Conservation (phyloP, 2,797 vertebrate genomes). For the Periophthalmus magnuspinnatus region DNA sequence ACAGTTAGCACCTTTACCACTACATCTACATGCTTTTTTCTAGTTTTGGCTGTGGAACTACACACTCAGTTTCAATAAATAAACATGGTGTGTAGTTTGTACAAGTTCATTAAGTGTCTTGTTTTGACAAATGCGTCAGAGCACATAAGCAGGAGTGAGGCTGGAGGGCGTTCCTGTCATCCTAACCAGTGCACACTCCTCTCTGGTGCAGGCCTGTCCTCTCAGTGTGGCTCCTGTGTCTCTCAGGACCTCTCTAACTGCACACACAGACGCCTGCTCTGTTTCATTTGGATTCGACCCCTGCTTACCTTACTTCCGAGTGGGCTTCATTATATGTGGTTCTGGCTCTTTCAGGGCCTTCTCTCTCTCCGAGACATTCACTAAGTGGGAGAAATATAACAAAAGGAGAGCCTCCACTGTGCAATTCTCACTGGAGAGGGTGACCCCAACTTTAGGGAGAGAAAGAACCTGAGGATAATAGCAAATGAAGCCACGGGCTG, state of each 20-base stretch:
- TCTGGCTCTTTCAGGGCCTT: conserved; percentile 67
- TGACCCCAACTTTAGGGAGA: conserved; percentile 79
- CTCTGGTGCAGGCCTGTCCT: conserved; percentile 49
- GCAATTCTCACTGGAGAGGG: conserved; percentile 79
- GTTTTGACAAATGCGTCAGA: conserved; percentile 54
- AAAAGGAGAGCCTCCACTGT: conserved; percentile 78
- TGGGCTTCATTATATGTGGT: conserved; percentile 83
- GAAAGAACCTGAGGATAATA: conserved; percentile 86
- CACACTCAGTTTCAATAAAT: conserved; percentile 23
- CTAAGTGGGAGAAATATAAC: conserved; percentile 78
- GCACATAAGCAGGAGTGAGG: conserved; percentile 29
- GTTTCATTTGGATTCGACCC: conserved; percentile 79
- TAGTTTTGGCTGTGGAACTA: neutral
- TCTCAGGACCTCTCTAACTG: conserved; percentile 67
- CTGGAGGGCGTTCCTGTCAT: conserved; percentile 61
- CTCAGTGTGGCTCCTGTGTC: conserved; percentile 44
- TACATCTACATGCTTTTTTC: neutral
- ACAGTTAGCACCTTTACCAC: neutral
- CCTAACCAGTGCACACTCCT: conserved; percentile 56
- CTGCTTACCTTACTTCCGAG: conserved; percentile 79
- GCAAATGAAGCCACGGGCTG: conserved; percentile 89
- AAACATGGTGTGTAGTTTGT: conserved; percentile 34
- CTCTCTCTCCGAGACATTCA: conserved; percentile 54
- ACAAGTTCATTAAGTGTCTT: conserved; percentile 38
- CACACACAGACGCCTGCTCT: conserved; percentile 66